phyloP scores from a whole-genome alignment of 2,888 invertebrate species.

The Zaprionus lineosus region DNA sequence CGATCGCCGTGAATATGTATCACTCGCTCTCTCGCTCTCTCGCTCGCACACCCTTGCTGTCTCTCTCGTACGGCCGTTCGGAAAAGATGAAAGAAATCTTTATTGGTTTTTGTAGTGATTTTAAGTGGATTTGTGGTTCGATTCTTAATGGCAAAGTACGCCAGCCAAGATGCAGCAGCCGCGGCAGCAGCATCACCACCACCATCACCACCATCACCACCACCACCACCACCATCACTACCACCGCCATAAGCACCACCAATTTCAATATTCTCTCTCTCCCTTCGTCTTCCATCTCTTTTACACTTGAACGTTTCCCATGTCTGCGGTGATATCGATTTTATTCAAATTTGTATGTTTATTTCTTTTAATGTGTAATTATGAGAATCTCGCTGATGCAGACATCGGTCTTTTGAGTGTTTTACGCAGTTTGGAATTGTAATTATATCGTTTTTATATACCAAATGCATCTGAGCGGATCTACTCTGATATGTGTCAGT shows the following conservation, averaged over 20 bases:
- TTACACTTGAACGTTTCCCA: too few relatives aligned
- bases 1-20: conserved; percentile 17
- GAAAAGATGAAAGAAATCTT: conserved; percentile 73
- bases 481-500: conserved; percentile 30
- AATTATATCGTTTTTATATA: conserved; percentile 62
- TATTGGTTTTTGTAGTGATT: conserved; percentile 79
- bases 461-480: conserved; percentile 32
- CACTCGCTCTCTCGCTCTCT: conserved; percentile 13
- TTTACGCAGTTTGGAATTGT: conserved; percentile 62
- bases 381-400: conserved; percentile 63
- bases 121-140: conserved; percentile 80
- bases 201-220: conserved; percentile 30
- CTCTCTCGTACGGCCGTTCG: conserved; percentile 51
- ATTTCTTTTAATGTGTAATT: conserved; percentile 73
- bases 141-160: conserved; percentile 80
- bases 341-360: conserved; percentile 78
- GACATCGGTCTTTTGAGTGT: conserved; percentile 59
- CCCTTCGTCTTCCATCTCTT: conserved; percentile 11
- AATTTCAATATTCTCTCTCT: conserved; percentile 4
- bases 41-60: conserved; percentile 18
- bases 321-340: conserved; percentile 67
- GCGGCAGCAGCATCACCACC: conserved; percentile 35
- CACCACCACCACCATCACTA: not conserved
- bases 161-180: conserved; percentile 47
- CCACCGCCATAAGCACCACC: not conserved